Evolutionary conservation across 2,113 vertebrate genomes (phyloP).

Genomic region (Tyto alba): DNA sequence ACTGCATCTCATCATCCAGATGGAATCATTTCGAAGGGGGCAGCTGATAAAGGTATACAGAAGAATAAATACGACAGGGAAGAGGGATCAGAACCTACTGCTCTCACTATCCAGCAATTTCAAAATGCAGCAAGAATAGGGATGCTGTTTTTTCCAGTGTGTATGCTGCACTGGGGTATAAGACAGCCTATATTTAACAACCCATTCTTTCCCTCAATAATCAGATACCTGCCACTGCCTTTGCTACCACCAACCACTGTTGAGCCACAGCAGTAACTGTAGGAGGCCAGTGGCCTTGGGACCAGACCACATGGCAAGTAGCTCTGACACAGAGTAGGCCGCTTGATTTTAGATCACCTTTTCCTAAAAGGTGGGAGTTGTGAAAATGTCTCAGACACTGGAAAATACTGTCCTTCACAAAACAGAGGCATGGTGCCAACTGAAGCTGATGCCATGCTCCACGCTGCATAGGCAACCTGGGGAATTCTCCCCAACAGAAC

Average conservation of each 20-base stretch:
- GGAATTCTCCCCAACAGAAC: not conserved
- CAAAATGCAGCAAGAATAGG: not conserved
- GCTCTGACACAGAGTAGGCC: not conserved
- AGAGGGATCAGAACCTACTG: not conserved
- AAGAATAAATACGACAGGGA: not conserved
- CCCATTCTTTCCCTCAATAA: not conserved
- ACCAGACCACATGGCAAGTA: not conserved
- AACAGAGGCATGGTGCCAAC: not conserved
- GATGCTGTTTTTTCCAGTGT: not conserved
- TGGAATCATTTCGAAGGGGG: not conserved
- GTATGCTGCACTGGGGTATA: not conserved
- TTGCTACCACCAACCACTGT: not conserved
- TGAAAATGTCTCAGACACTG: not conserved
- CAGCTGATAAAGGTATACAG: not conserved
- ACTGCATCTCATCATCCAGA: not conserved
- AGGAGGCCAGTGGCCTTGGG: not conserved
- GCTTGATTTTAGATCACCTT: not conserved
- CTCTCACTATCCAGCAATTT: not conserved
- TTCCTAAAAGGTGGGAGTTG: not conserved
- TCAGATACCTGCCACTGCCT: not conserved
- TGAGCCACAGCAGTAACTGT: not conserved
- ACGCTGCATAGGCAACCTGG: not conserved
- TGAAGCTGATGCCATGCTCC: not conserved
- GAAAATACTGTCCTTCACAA: not conserved
- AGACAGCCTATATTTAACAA: not conserved